These are phyloP conservation scores for Apodemus agrarius DNA, from an alignment of 2,797 vertebrate species.

Conservation along the genomic window DNA sequence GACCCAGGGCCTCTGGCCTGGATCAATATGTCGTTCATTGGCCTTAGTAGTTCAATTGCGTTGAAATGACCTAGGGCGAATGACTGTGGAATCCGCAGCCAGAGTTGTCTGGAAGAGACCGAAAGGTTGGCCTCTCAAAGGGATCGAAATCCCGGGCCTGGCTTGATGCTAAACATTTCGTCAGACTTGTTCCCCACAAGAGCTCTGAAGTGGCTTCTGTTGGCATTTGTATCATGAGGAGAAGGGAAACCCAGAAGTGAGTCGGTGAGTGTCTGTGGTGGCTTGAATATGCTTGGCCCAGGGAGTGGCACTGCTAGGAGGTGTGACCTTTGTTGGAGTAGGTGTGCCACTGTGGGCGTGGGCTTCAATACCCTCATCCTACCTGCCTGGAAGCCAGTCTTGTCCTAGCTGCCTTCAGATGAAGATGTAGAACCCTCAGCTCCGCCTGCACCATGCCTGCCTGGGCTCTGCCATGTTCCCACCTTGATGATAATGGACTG, in stretches of 20 bases:
- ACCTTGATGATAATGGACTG: no score
- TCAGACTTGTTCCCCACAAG: not conserved
- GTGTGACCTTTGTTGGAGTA: no score
- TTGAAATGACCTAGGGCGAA: not conserved
- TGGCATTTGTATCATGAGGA: no score
- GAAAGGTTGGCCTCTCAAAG: not conserved
- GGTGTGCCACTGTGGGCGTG: no score
- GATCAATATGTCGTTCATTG: not conserved
- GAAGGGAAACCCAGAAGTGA: not conserved
- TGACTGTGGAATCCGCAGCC: not conserved
- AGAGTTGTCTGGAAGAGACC: not conserved
- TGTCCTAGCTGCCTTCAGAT: no score
- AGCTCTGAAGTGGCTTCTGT: not conserved
- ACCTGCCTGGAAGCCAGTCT: no score
- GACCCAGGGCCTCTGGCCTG: not conserved
- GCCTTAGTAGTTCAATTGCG: not conserved
- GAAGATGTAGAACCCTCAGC: no score
- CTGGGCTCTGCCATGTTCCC: no score
- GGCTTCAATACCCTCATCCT: no score
- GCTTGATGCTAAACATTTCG: not conserved
- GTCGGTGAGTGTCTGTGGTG: not conserved
- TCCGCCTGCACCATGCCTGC: no score
- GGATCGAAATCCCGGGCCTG: not conserved
- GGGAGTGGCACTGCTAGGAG: no score
- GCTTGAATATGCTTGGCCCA: no score